A percentile compares a stretch with the other conserved stretches of the same genome.
These are phyloP conservation scores for Hyppa rectilinea DNA, from an alignment of 2,888 invertebrate genomes.

Conservation along the genomic window DNA sequence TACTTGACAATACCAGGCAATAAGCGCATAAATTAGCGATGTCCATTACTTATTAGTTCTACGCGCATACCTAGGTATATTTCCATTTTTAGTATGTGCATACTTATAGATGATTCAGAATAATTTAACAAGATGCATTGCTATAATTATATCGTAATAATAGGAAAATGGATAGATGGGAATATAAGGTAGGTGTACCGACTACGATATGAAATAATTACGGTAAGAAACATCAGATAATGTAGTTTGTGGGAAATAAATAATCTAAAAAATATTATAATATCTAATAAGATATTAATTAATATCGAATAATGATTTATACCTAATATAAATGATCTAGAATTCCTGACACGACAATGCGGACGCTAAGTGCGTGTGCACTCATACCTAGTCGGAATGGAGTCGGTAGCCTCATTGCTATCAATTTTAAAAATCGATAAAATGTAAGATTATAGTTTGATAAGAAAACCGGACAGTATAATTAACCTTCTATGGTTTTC, in stretches of 20 bases:
- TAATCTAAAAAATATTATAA: no score
- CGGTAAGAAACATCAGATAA: neutral
- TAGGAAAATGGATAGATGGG: slow-evolving; percentile 49
- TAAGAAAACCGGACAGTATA: neutral
- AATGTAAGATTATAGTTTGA: neutral
- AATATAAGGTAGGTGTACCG: slow-evolving; percentile 17
- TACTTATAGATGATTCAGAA: slow-evolving; percentile 30
- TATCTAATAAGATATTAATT: no score
- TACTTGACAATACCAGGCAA: slow-evolving; percentile 23
- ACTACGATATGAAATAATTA: slow-evolving; percentile 4
- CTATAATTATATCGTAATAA: slow-evolving; percentile 37
- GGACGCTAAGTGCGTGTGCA: slow-evolving; percentile 4
- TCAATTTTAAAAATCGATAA: neutral
- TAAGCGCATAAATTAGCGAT: slow-evolving; percentile 24
- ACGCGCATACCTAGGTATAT: slow-evolving; percentile 6
- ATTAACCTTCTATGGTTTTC: slow-evolving; percentile 3
- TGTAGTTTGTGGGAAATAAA: neutral
- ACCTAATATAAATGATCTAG: no score
- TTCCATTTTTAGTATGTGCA: slow-evolving; percentile 29
- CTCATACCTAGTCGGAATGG: neutral
- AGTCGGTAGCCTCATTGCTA: slow-evolving; percentile 10
- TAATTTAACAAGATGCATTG: slow-evolving; percentile 29
- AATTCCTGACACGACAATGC: no score
- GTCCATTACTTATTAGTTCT: slow-evolving; percentile 29
- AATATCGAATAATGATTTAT: no score